These are phyloP conservation scores for Pipra filicauda DNA, from an alignment of 2,113 vertebrate genomes.

Conservation along the genomic window DNA sequence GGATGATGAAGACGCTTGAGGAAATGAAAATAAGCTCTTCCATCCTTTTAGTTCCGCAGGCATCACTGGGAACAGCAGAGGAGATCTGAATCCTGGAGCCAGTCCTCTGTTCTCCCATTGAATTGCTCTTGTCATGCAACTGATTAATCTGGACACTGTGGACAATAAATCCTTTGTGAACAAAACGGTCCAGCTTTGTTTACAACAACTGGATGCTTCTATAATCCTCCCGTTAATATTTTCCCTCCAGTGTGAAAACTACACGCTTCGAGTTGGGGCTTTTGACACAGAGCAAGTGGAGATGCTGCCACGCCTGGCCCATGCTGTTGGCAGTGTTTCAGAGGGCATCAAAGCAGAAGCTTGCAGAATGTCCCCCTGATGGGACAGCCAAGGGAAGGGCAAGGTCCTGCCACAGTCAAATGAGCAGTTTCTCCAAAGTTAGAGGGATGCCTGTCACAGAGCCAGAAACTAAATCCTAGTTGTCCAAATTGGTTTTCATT, in stretches of 20 bases:
- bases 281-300: neutral
- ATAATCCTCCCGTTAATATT: conserved; percentile 49
- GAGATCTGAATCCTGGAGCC: neutral
- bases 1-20: neutral
- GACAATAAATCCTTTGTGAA: conserved; percentile 68
- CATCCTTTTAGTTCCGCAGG: neutral
- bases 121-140: conserved; percentile 47
- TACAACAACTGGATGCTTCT: conserved; percentile 58
- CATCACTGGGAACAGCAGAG: neutral
- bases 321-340: neutral
- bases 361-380: neutral
- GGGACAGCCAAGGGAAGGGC: neutral
- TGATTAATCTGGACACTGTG: conserved; percentile 58
- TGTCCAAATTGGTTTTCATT: neutral
- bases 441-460: neutral
- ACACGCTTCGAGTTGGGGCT: neutral
- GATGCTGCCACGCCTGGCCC: neutral
- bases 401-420: neutral
- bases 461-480: neutral
- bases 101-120: neutral
- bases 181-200: conserved; percentile 50
- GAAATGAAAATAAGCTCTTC: neutral
- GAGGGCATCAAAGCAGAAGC: neutral
- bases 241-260: conserved; percentile 3
- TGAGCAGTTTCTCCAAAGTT: neutral